Base-by-base conservation (phyloP, 2,113 vertebrate genomes). In the Porphyrio hochstetteri region DNA sequence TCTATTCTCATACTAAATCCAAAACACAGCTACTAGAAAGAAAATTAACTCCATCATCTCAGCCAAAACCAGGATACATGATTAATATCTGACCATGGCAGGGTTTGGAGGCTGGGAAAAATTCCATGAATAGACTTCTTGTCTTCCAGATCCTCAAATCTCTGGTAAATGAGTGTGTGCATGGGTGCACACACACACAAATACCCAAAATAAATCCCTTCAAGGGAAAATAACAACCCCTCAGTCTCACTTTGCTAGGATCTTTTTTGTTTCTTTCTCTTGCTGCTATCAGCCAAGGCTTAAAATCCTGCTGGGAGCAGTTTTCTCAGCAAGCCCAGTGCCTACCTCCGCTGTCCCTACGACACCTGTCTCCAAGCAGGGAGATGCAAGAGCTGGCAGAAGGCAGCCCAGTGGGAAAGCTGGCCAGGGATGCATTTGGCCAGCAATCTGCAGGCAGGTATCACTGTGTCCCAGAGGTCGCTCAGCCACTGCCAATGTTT, bases 401-500 rank as follows among this genome's bases (percentile, higher is more conserved):
- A 87, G 35, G 65, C 57, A 86, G 28, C n/a, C 42, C 82, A 52
- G 71, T 21, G 67, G 75, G 76, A 93, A 71, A 90, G 16, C 12
- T 90, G 61, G 31, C 52, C 50, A 44, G 80, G 18, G 20, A 3
- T 89, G 76, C 33, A 13, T 72, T 27, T 93, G 72, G 27, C 27
- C 56, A 21, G 59, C 5, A 11, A 60, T 2, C 16, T 13, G 13
- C 33, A 78, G 65, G 70, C 75, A 79, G 93, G 86, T 50, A 88
- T 77, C 19, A 65, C 55, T 59, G 46, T 1, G 1, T 80, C 83
- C 81, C 4, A 0, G 67, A 89, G 67, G 81, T 82, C 25, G 5
- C 44, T 35, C 61, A 82, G 55, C 28, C 68, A 46, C 68, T 56
- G 55, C 76, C 96, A 88, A 42, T 24, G 9, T 82, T 94, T 90